Base-by-base conservation (phyloP, 2,888 invertebrate species). In the Selenia dentaria region DNA sequence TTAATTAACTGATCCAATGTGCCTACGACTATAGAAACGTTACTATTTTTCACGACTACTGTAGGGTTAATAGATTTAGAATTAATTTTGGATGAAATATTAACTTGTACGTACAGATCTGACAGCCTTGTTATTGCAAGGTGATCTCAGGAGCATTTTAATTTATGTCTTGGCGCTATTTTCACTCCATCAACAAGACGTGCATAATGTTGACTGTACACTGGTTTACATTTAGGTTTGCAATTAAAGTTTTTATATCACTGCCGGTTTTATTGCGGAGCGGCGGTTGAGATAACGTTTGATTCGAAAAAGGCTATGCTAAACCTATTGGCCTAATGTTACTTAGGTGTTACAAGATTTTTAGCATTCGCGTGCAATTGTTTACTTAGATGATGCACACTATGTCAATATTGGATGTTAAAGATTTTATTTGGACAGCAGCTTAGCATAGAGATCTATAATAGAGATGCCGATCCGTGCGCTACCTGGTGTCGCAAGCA, bases 181-280 rank as follows among this genome's bases (percentile, higher is more conserved):
- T 85, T 77, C 71, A 76, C 63, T 70, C 67, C 38, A 50, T 66
- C 62, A 58, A 65, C 70, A 67, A 79, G 75, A 79, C 75, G 76
- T 80, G 79, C 75, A 82, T 82, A 73, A 70, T 78, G 74, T 74
- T 69, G 65, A 74, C 70, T 73, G 73, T 74, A 72, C n/a, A n/a
- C 77, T 72, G 64, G 83, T 86, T 83, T 82, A 83, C 77, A 72
- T 81, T 74, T 70, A 62, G 70, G 61, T 64, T 67, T 48, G 79
- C 79, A 83, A 83, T 86, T 85, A 84, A 83, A 79, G 72, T 62
- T 70, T 82, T 86, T 83, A 81, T 80, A 80, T 76, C 78, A 79
- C 72, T 76, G 74, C 72, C 56, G 59, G 72, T 76, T 83, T 80
- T 82, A 83, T 76, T 74, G 65, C 75, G 31, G 63, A 40, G 67